phyloP scores from a whole-genome alignment of 1,140 invertebrate species.

The Maniola jurtina region DNA sequence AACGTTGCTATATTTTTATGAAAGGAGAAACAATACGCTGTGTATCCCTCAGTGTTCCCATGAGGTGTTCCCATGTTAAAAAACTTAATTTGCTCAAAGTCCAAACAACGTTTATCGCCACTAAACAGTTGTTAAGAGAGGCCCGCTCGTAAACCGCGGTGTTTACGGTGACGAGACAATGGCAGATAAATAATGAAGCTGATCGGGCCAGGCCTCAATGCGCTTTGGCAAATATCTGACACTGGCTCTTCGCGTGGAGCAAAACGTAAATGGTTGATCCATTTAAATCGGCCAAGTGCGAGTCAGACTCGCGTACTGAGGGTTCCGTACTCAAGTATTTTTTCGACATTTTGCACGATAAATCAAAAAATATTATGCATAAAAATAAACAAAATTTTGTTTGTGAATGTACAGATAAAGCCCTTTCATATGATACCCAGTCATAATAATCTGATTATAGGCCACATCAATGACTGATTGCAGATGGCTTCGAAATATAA shows the following conservation, averaged over 20 bases:
- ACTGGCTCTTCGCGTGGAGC: background rate
- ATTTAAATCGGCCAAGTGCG: too few species aligned
- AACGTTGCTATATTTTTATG: background rate
- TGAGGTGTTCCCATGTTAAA: constrained; percentile 30
- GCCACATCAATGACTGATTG: too few species aligned
- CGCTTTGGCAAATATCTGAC: constrained; percentile 10
- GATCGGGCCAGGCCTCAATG: constrained; percentile 43
- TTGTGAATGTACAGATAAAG: too few species aligned
- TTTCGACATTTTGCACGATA: too few species aligned
- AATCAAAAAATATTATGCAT: too few species aligned
- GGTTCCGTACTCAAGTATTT: too few species aligned
- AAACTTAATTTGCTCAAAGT: constrained; percentile 58
- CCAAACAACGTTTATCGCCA: constrained; percentile 53
- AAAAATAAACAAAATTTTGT: too few species aligned
- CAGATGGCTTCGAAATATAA: too few species aligned
- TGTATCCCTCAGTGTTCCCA: background rate
- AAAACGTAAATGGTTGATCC: too few species aligned
- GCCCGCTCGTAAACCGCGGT: constrained; percentile 47
- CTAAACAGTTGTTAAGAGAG: constrained; percentile 61
- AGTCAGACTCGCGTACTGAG: too few species aligned
- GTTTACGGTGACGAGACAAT: constrained; percentile 60
- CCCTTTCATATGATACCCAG: too few species aligned
- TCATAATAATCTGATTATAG: too few species aligned
- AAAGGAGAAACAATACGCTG: background rate
- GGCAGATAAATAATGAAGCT: constrained; percentile 68